Evolutionary conservation across 2,888 invertebrate genomes (phyloP).

Genomic region (Biston betularia): DNA sequence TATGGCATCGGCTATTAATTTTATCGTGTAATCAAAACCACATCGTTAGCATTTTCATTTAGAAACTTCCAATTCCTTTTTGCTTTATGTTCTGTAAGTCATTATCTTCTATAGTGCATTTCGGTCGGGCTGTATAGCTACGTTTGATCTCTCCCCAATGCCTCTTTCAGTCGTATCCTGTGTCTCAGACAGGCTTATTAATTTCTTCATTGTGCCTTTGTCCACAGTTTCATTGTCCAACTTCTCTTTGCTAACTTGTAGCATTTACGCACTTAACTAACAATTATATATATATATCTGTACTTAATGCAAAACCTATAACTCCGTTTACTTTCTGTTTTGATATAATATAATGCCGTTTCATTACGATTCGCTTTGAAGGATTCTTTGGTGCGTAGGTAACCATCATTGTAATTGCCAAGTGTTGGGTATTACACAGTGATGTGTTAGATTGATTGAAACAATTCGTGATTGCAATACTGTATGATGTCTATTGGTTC

Average conservation of each 20-base stretch:
- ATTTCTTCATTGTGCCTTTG: slow-evolving; percentile 25
- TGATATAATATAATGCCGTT: slow-evolving; percentile 48
- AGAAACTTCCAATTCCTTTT: neutral
- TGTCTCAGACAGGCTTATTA: slow-evolving; percentile 23
- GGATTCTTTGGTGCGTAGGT: slow-evolving; percentile 33
- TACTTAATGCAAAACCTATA: neutral
- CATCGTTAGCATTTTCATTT: slow-evolving; percentile 1
- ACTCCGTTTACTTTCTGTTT: slow-evolving; percentile 38
- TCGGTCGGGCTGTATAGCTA: slow-evolving; percentile 7
- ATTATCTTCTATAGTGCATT: slow-evolving; percentile 1
- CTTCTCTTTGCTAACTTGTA: slow-evolving; percentile 30
- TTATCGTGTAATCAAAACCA: slow-evolving; percentile 6
- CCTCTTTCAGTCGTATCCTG: slow-evolving; percentile 27
- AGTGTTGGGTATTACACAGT: slow-evolving; percentile 17
- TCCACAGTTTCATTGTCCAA: slow-evolving; percentile 25
- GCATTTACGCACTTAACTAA: neutral
- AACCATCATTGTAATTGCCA: slow-evolving; percentile 5
- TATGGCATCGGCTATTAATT: too few species aligned
- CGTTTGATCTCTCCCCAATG: slow-evolving; percentile 12
- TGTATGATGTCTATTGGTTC: neutral
- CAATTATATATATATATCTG: neutral
- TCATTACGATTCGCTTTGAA: slow-evolving; percentile 47
- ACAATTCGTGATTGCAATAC: neutral
- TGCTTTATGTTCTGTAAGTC: slow-evolving; percentile 7
- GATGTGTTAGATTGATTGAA: neutral